Evolutionary conservation across 1,140 invertebrate species (phyloP).

Genomic region (Trachymyrmex cornetzi): DNA sequence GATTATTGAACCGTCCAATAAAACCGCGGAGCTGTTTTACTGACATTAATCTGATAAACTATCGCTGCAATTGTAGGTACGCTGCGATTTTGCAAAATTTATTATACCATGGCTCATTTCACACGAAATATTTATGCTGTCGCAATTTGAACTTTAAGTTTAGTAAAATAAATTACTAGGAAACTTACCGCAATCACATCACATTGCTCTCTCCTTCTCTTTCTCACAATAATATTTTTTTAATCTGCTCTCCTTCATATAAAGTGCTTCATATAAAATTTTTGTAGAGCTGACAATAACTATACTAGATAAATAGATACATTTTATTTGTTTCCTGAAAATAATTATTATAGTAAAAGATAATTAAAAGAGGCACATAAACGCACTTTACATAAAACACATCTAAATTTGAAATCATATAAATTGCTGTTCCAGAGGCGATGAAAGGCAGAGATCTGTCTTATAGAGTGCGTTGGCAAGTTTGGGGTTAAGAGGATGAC

Average conservation of each 20-base stretch:
- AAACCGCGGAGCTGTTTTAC: neutral
- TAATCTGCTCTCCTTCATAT: neutral
- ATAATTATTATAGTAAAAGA: neutral
- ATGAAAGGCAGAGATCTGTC: neutral
- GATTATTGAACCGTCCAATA: conserved; percentile 51
- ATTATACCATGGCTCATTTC: neutral
- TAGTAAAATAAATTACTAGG: neutral
- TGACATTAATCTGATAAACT: conserved; percentile 28
- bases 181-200: neutral
- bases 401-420: conserved; percentile 21
- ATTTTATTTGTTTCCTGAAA: no score
- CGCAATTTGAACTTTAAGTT: neutral
- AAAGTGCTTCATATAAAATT: neutral
- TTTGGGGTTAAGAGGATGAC: conserved; percentile 13
- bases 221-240: neutral
- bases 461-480: conserved; percentile 2
- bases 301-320: no score
- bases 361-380: neutral
- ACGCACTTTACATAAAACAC: neutral
- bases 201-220: neutral
- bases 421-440: conserved; percentile 8
- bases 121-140: neutral
- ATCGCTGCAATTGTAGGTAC: neutral
- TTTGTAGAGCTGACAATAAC: neutral
- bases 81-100: conserved; percentile 2